phyloP scores from a whole-genome alignment of 23 tunicate genomes.

The Styela clava region DNA sequence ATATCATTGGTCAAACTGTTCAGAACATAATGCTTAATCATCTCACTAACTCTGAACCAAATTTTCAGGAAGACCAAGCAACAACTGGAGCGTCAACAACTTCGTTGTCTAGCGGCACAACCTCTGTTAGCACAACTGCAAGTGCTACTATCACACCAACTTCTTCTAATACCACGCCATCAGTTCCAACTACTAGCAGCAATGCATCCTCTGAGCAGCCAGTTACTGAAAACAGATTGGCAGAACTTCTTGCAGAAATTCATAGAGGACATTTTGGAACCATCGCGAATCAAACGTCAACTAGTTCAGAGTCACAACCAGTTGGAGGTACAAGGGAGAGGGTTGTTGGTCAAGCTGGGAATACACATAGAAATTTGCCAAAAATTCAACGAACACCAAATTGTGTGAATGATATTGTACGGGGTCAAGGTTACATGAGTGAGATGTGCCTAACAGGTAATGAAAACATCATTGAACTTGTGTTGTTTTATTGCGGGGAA shows the following conservation, averaged over 20 bases:
- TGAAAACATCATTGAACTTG: neutral
- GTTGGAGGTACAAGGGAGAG: neutral
- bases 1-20: slow-evolving; percentile 52
- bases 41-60: neutral
- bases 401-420: slow-evolving; percentile 14
- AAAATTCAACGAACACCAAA: neutral
- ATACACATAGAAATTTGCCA: neutral
- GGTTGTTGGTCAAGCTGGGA: neutral
- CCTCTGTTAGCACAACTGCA: neutral
- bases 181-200: neutral
- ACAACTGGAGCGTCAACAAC: neutral
- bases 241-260: neutral
- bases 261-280: neutral
- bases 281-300: neutral
- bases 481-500: slow-evolving; percentile 18
- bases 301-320: neutral
- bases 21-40: slow-evolving; percentile 35
- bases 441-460: slow-evolving; percentile 1
- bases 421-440: slow-evolving; percentile 16
- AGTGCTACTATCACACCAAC: neutral
- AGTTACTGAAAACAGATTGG: neutral
- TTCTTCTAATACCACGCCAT: neutral
- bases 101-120: neutral
- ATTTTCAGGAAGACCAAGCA: neutral
- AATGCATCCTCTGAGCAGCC: neutral